A percentile compares a stretch with the other conserved stretches of the same genome.
phyloP scores from a whole-genome alignment of 1,140 invertebrate species.

The Nilaparvata lugens region DNA sequence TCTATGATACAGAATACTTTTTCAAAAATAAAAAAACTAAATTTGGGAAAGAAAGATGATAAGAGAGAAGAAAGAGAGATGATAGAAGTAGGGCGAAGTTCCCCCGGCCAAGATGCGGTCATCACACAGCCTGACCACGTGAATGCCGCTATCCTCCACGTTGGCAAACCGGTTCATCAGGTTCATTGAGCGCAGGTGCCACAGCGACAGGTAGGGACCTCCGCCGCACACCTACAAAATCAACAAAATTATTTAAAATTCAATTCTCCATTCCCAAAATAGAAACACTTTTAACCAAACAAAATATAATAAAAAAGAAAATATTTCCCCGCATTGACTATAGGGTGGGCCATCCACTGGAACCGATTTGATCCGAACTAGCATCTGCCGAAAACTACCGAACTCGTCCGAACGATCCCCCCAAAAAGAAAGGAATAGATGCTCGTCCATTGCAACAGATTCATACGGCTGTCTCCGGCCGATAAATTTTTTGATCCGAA shows the following conservation, averaged over 20 bases:
- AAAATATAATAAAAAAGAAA: neutral
- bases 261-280: neutral
- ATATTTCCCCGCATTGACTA: neutral
- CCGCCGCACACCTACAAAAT: slow-evolving; percentile 68
- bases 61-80: slow-evolving; percentile 65
- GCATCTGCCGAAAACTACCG: no score
- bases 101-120: slow-evolving; percentile 73
- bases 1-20: no score
- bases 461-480: no score
- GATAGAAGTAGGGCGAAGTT: slow-evolving; percentile 57
- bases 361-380: no score
- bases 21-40: no score
- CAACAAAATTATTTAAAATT: neutral
- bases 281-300: neutral
- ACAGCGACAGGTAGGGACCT: slow-evolving; percentile 67
- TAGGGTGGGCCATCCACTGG: no score
- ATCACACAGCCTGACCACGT: slow-evolving; percentile 67
- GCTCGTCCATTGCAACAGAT: no score
- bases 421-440: no score
- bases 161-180: slow-evolving; percentile 48
- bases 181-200: slow-evolving; percentile 69
- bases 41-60: no score
- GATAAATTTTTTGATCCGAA: no score
- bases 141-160: slow-evolving; percentile 54
- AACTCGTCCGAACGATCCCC: no score